Conservation (phyloP, 2,797 vertebrate species). For the Pseudomugil gertrudae region DNA sequence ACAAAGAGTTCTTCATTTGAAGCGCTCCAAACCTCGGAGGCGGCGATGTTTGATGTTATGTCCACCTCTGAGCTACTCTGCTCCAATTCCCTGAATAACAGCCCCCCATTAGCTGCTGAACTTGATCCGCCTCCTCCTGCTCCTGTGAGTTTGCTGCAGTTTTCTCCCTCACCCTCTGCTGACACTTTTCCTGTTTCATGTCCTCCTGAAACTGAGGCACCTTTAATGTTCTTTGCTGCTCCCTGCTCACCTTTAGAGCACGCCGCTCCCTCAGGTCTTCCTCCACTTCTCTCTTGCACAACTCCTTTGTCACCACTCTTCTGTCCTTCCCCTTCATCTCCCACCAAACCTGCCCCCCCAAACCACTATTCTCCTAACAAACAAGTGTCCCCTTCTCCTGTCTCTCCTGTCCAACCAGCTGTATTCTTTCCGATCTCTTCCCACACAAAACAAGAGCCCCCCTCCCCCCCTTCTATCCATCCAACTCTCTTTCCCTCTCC, state of each 20-base stretch:
- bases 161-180: constrained; percentile 38
- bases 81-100: neutral
- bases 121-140: constrained; percentile 1
- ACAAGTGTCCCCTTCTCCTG: neutral
- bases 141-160: constrained; percentile 21
- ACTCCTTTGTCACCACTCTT: constrained; percentile 22
- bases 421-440: constrained; percentile 48
- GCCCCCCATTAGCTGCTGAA: neutral
- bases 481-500: constrained; percentile 69
- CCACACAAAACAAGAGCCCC: constrained; percentile 39
- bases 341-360: neutral
- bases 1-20: constrained; percentile 28
- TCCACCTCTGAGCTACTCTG: neutral
- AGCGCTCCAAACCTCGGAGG: constrained; percentile 1
- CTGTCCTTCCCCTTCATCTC: constrained; percentile 30
- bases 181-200: constrained; percentile 19
- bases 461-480: constrained; percentile 47
- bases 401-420: constrained; percentile 28
- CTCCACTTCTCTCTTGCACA: constrained; percentile 18
- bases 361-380: constrained; percentile 7
- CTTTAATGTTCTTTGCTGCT: neutral
- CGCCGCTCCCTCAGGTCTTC: constrained; percentile 19
- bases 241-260: constrained; percentile 16
- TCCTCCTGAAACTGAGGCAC: constrained; percentile 27
- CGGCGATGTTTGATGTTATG: neutral